Base-by-base conservation (phyloP, 2,113 vertebrate genomes). In the Colius striatus region DNA sequence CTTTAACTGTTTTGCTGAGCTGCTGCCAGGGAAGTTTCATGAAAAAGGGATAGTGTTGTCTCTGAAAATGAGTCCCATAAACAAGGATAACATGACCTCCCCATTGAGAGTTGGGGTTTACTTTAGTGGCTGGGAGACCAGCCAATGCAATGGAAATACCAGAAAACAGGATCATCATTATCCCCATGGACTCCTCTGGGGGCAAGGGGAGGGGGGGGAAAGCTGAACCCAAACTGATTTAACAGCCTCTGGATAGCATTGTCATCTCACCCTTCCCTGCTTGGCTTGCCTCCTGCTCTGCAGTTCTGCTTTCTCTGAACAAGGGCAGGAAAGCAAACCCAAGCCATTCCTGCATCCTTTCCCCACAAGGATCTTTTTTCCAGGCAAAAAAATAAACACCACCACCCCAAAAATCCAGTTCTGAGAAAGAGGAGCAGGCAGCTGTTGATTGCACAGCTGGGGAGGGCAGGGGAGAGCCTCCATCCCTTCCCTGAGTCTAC, bases 91-190 rank as follows among this genome's bases (percentile, higher is more conserved):
- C 85, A 85, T 95, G 96, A 97, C 82, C 94, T 97, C 97, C 93
- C 97, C 76, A 11, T 89, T 87, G 95, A 98, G 91, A 93, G 92
- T 94, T 70, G 89, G 78, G 98, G 90, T 98, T 99, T 97, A 97
- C 97, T 98, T 97, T 97, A 55, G 92, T 75, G 97, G 97, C 98
- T 96, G 98, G 98, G 97, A 97, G 65, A 89, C 41, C 34, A 61
- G 97, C 98, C 98, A 98, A 55, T 62, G 91, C 87, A 97, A 96
- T 96, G 94, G 98, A 97, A 97, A 98, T 95, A 95, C 97, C 96
- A 97, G 96, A 97, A 97, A 97, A 97, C 97, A 98, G 97, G 97
- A 97, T 94, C 94, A 96, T 97, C 98, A 98, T 98, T 97, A 97
- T 95, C 94, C 96, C 97, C 96, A 54, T 32, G 83, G 97, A 81